Evolutionary conservation across 1,140 invertebrate species (phyloP).

Genomic region (Hyles euphorbiae): DNA sequence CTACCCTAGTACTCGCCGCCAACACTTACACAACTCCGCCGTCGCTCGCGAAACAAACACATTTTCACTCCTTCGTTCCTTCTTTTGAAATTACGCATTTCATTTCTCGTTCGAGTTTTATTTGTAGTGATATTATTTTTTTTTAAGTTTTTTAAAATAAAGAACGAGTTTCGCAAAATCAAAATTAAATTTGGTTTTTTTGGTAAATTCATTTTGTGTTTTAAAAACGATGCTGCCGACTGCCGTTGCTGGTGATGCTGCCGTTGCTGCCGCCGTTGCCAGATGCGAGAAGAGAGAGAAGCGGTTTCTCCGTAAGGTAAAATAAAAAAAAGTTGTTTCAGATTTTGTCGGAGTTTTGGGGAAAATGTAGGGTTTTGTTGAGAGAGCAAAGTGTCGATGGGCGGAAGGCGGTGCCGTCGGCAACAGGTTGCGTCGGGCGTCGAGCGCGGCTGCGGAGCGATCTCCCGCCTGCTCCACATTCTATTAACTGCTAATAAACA

Average conservation of each 20-base stretch:
- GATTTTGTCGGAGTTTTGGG: constrained; percentile 7
- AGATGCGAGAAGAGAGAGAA: no score
- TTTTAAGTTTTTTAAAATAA: constrained; percentile 40
- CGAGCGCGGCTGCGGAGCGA: constrained; percentile 20
- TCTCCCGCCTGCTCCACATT: constrained; percentile 45
- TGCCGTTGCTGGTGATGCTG: constrained; percentile 6
- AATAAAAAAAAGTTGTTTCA: constrained; percentile 22
- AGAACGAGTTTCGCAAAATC: constrained; percentile 26
- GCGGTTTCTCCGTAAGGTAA: constrained; percentile 18
- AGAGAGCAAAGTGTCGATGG: constrained; percentile 41
- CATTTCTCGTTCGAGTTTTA: constrained; percentile 39
- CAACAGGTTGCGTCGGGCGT: constrained; percentile 65
- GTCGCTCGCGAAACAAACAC: constrained; percentile 46
- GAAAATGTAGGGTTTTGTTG: constrained; percentile 4
- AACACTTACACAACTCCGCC: constrained; percentile 45
- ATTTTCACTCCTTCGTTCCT: constrained; percentile 49
- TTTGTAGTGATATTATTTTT: constrained; percentile 50
- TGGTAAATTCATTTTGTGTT: constrained; percentile 54
- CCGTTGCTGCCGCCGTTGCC: not conserved
- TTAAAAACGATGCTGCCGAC: constrained; percentile 25
- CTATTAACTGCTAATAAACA: constrained; percentile 58
- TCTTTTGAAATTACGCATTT: constrained; percentile 40
- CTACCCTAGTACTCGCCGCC: constrained; percentile 28
- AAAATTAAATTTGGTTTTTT: constrained; percentile 47
- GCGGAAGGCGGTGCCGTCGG: constrained; percentile 70